phyloP scores from a whole-genome alignment of 2,113 vertebrate genomes.

The Himantopus leucocephalus region DNA sequence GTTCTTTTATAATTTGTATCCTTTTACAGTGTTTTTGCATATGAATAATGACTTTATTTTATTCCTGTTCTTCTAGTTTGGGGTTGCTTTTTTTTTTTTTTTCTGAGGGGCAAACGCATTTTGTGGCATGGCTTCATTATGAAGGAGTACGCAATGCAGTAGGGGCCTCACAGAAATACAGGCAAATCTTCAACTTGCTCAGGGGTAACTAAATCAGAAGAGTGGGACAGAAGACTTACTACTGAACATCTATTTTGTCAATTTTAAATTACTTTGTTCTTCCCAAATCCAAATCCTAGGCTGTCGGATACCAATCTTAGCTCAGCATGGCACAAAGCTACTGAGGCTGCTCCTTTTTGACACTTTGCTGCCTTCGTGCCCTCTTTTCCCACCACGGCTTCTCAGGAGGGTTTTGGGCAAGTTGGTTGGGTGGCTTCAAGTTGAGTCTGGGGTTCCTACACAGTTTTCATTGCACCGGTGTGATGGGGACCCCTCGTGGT shows the following conservation, averaged over 20 bases:
- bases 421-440: neutral
- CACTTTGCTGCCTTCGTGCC: accelerated
- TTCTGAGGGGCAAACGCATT: neutral
- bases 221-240: neutral
- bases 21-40: neutral
- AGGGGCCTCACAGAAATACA: neutral
- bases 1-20: neutral
- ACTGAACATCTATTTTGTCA: neutral
- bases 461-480: accelerated
- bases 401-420: neutral
- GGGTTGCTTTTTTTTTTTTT: neutral
- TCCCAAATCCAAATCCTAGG: neutral
- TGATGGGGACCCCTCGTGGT: accelerated
- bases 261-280: neutral
- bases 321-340: neutral
- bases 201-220: neutral
- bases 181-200: neutral
- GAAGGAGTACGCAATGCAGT: neutral
- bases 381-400: neutral
- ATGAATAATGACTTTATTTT: neutral
- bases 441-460: accelerated
- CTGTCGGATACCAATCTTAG: accelerated
- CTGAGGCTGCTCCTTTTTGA: neutral
- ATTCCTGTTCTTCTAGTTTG: neutral
- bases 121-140: neutral